Evolutionary conservation across 1,140 invertebrate genomes (phyloP), one percentile per base, ranked within the genome.

Genomic region (Drosophila insularis): DNA sequence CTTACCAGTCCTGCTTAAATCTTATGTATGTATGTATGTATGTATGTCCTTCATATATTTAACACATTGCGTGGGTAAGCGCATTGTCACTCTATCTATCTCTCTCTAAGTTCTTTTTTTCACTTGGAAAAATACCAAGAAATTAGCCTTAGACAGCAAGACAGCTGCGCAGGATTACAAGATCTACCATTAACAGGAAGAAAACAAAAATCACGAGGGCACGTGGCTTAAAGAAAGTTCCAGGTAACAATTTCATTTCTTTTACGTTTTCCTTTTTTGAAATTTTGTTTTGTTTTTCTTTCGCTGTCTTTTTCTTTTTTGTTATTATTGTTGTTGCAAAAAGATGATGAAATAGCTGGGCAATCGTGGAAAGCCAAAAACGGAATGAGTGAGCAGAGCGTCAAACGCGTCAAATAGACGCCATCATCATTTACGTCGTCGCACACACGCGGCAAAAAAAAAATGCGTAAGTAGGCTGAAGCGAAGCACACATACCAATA

Each of bases 271-370:
- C 14, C 1, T 43, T 43, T 50, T 11, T 8, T 63, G 21, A 21
- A 21, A 21, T 21, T 21, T 21, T 2, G 27, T 32, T 50, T 11
- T 35, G 43, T 23, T 21, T 73, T 4, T 37, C 11, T 61, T 37
- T 53, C 31, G 31, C 14, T 19, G 14, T 62, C 14, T 21, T 62
- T n/a, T 39, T 23, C n/a, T 4, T 35, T 23, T 8, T 37, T 60
- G 4, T n/a, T 35, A 17, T 14, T 11, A 14, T n/a, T 62, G 32
- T 68, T 74, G 63, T 68, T 68, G 64, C 59, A 5, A 46, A 55
- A 69, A 76, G 54, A 71, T 77, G 67, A 77, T 77, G 74, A 77
- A 77, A 77, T 77, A 70, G 43, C 61, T 68, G 56, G 71, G 63
- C 58, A 74, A 68, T 46, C 23, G 71, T 63, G 56, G 77, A 76